Conservation (phyloP, 2,888 invertebrate genomes). For the Aelia acuminata region DNA sequence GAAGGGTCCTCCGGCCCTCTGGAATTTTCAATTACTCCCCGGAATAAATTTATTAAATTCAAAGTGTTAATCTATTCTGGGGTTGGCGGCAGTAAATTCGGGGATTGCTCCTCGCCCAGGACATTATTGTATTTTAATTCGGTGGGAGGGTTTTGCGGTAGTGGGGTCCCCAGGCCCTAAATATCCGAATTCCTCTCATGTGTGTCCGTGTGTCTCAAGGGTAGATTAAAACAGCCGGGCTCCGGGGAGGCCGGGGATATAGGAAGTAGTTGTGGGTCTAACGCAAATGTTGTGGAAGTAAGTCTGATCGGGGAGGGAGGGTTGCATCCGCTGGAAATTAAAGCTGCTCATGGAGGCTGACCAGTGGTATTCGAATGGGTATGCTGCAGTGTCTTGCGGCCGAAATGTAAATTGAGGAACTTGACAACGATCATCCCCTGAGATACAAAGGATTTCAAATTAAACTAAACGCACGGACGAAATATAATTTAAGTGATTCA, state of each 20-base stretch:
- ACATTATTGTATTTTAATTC: conserved; percentile 65
- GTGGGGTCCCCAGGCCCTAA: conserved; percentile 54
- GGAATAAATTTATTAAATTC: conserved; percentile 65
- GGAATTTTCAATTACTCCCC: conserved; percentile 64
- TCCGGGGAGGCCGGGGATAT: not conserved
- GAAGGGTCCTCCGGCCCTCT: conserved; percentile 35
- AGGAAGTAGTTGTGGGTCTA: conserved; percentile 30
- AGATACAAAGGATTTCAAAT: not conserved
- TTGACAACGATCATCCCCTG: not conserved
- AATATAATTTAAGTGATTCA: not conserved
- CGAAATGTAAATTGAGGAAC: not conserved
- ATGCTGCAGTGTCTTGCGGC: not conserved
- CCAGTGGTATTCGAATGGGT: conserved; percentile 14
- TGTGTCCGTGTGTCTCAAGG: conserved; percentile 51
- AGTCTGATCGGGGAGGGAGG: conserved; percentile 45
- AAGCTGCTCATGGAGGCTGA: not conserved
- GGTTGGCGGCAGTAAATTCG: conserved; percentile 62
- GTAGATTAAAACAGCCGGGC: conserved; percentile 57
- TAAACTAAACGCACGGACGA: not conserved
- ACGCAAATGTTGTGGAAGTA: conserved; percentile 51
- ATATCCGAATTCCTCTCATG: conserved; percentile 57
- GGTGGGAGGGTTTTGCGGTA: conserved; percentile 60
- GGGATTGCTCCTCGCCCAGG: conserved; percentile 61
- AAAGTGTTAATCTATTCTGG: conserved; percentile 63
- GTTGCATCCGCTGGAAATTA: not conserved